These are phyloP conservation scores for Rhizomys pruinosus DNA, from an alignment of 2,113 vertebrate genomes.

Conservation along the genomic window DNA sequence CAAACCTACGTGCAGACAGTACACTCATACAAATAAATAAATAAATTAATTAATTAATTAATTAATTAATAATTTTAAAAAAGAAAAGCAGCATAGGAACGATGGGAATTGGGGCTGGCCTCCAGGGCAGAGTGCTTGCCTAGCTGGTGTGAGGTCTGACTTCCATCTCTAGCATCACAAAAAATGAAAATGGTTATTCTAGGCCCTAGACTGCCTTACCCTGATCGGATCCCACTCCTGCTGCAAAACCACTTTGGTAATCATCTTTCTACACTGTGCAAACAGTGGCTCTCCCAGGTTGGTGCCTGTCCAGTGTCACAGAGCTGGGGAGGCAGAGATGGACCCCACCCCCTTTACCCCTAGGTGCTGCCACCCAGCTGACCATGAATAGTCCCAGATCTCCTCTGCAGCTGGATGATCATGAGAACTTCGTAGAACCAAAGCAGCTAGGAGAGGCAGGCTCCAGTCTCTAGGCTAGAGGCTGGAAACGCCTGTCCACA, in stretches of 20 bases:
- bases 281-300: background rate
- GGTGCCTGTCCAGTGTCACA: background rate
- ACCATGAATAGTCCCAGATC: background rate
- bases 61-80: no score
- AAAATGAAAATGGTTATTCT: background rate
- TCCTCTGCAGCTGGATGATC: background rate
- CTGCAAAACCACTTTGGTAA: background rate
- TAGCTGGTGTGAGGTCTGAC: accelerated
- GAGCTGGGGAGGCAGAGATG: background rate
- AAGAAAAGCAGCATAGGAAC: no score
- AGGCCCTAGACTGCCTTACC: background rate
- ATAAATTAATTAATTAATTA: no score
- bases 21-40: no score
- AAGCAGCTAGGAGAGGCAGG: background rate
- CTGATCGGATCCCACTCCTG: background rate
- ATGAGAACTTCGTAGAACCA: background rate
- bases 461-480: background rate
- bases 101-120: background rate
- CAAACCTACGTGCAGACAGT: no score
- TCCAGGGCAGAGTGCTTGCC: background rate
- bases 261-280: background rate
- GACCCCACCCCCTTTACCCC: background rate
- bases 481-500: constrained; percentile 50
- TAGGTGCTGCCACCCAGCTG: background rate
- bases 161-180: background rate